phyloP scores from a whole-genome alignment of 2,888 invertebrate genomes.

The Polyommatus iphigenia region DNA sequence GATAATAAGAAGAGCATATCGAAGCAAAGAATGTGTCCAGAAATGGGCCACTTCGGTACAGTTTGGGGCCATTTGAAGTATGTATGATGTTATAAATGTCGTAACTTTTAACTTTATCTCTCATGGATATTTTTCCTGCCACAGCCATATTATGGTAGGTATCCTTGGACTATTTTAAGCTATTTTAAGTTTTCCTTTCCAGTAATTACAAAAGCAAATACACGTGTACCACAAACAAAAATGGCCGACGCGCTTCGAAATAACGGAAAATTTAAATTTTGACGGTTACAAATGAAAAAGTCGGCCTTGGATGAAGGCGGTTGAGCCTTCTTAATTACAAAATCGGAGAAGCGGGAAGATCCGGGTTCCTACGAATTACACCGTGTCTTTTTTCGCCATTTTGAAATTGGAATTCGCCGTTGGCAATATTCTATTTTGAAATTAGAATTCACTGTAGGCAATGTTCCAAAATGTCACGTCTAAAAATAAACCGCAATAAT shows the following conservation, averaged over 20 bases:
- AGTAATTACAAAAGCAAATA: background rate
- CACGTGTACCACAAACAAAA: background rate
- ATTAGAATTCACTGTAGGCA: background rate
- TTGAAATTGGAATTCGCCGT: background rate
- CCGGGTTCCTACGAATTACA: constrained; percentile 24
- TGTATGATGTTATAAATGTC: no score
- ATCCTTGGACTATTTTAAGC: no score
- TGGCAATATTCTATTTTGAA: no score
- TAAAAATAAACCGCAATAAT: background rate
- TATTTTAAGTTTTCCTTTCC: background rate
- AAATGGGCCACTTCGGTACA: no score
- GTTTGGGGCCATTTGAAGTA: no score
- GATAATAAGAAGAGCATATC: no score
- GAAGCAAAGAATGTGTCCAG: no score
- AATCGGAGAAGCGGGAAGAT: constrained; percentile 25
- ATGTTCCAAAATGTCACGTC: background rate
- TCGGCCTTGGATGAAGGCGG: constrained; percentile 23
- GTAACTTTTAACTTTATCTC: no score
- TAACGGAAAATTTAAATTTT: constrained; percentile 26
- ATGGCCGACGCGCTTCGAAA: constrained; percentile 16
- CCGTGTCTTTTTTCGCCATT: constrained; percentile 1
- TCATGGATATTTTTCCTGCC: no score
- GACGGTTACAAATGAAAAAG: constrained; percentile 33
- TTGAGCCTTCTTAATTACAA: constrained; percentile 12
- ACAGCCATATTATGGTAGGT: no score